Percentiles rank a stretch among this genome's conserved stretches.
Evolutionary conservation across 2,797 vertebrate species (phyloP).

Genomic region (Sebastes goodei): DNA sequence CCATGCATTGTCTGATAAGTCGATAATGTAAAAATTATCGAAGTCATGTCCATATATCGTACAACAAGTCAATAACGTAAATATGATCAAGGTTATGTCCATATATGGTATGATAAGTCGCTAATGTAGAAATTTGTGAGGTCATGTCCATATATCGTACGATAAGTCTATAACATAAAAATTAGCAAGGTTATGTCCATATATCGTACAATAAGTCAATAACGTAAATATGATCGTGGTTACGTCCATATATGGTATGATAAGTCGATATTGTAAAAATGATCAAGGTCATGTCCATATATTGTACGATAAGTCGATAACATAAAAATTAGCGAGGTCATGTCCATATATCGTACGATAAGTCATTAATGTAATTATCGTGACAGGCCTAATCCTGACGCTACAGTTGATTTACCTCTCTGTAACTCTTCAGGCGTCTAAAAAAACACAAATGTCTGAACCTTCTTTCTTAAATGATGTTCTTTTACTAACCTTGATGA

Average conservation of each 20-base stretch:
- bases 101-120: too few species aligned
- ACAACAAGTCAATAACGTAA: fast-evolving
- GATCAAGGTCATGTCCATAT: too few species aligned
- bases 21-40: too few species aligned
- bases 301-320: fast-evolving
- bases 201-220: too few species aligned
- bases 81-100: fast-evolving
- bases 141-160: fast-evolving
- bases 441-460: not conserved
- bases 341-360: not conserved
- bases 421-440: not conserved
- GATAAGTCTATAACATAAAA: fast-evolving
- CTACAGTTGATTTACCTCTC: not conserved
- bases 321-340: fast-evolving
- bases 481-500: conserved; percentile 91
- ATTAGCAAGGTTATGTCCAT: fast-evolving
- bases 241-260: too few species aligned
- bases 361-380: too few species aligned
- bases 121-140: too few species aligned
- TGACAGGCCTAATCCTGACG: not conserved
- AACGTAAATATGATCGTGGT: too few species aligned
- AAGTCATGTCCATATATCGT: too few species aligned
- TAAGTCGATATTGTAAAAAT: too few species aligned
- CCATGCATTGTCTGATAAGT: fast-evolving
- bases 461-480: too few species aligned